Percentiles rank a stretch among this genome's conserved stretches.
These are phyloP conservation scores for Oscheius sp. DNA, from an alignment of 2,888 invertebrate genomes.

Conservation along the genomic window DNA sequence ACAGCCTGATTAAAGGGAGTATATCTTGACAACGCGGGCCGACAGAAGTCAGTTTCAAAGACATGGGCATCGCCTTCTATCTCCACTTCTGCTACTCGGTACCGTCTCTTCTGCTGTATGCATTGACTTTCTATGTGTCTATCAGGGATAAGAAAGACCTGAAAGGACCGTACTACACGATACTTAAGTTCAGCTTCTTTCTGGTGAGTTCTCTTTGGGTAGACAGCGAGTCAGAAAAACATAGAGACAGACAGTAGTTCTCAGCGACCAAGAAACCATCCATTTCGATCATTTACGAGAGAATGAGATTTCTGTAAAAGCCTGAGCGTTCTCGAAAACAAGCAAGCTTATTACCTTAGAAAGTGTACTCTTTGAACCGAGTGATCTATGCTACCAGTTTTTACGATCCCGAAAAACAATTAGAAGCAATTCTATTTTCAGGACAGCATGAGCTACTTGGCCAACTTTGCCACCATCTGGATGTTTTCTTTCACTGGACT, in stretches of 20 bases:
- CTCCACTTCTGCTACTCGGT: constrained; percentile 13
- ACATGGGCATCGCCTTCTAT: constrained; percentile 17
- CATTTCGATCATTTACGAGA: too few species aligned
- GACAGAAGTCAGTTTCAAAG: neutral
- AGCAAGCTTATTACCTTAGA: too few species aligned
- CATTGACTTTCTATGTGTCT: constrained; percentile 1
- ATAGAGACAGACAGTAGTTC: too few species aligned
- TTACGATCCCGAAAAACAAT: neutral
- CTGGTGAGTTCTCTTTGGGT: constrained; percentile 1
- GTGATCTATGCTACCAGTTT: neutral
- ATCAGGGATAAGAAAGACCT: constrained; percentile 16
- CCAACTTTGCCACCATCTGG: constrained; percentile 8
- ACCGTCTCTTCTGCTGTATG: constrained; percentile 20
- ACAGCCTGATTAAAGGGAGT: neutral
- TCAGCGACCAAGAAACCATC: too few species aligned
- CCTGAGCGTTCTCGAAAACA: too few species aligned
- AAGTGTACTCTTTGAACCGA: too few species aligned
- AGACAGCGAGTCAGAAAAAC: too few species aligned
- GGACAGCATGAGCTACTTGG: constrained; percentile 14
- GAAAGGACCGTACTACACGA: constrained; percentile 17
- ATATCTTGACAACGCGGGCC: neutral
- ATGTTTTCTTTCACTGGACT: neutral
- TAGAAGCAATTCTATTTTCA: neutral
- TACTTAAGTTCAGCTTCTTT: constrained; percentile 23
- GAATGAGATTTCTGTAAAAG: too few species aligned